These are phyloP conservation scores for Orcinus orca DNA, from an alignment of 2,113 vertebrate species.

Conservation along the genomic window DNA sequence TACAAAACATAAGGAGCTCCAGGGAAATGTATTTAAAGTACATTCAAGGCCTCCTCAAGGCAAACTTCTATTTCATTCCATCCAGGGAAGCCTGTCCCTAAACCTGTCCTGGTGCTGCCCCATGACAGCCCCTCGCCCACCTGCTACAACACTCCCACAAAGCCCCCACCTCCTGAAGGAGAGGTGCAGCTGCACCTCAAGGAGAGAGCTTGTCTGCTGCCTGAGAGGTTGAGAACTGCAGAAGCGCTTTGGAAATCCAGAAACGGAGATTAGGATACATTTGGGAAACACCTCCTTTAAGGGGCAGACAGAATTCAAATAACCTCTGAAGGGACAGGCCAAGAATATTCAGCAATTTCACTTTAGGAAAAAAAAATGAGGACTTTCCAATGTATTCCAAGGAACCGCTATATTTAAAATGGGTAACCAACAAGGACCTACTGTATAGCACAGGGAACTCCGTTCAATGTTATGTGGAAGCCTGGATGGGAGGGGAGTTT, in stretches of 20 bases:
- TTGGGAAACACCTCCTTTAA: not conserved
- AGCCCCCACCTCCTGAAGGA: not conserved
- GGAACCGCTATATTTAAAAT: too few relatives aligned
- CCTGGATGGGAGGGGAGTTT: too few relatives aligned
- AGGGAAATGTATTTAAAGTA: not conserved
- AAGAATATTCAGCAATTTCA: not conserved
- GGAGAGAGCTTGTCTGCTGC: not conserved
- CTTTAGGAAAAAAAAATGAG: not conserved
- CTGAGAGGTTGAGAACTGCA: not conserved
- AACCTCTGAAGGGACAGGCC: not conserved
- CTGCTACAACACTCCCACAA: not conserved
- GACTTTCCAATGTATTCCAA: not conserved
- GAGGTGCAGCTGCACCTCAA: not conserved
- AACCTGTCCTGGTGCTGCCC: not conserved
- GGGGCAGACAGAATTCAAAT: not conserved
- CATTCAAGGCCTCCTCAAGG: not conserved
- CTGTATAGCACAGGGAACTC: too few relatives aligned
- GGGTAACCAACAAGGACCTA: too few relatives aligned
- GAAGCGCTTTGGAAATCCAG: not conserved
- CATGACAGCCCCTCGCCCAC: too few relatives aligned
- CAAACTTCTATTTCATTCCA: not conserved
- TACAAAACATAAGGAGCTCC: not conserved
- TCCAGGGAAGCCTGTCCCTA: not conserved
- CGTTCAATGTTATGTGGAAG: too few relatives aligned
- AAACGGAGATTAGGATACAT: too few relatives aligned